Conservation (phyloP, 2,797 vertebrate species). For the Crocodylus rhombifer region DNA sequence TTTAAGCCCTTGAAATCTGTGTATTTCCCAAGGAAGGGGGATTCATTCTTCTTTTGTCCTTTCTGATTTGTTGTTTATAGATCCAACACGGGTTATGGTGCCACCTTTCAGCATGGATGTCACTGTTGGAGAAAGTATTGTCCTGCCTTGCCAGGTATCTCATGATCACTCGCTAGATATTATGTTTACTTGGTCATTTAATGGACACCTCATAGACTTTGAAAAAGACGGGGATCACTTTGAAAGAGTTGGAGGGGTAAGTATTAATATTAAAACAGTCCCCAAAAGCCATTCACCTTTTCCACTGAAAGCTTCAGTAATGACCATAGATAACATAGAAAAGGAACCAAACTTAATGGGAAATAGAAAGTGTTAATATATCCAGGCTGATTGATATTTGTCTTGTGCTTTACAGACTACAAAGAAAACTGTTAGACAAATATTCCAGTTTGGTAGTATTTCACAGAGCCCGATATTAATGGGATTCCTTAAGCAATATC, state of each 20-base stretch:
- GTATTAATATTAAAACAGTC: constrained; percentile 73
- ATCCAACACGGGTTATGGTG: constrained; percentile 92
- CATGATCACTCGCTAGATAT: constrained; percentile 94
- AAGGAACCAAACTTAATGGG: not conserved
- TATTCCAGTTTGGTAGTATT: not conserved
- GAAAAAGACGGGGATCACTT: constrained; percentile 95
- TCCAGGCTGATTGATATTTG: not conserved
- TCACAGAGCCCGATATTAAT: not conserved
- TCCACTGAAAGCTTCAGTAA: not conserved
- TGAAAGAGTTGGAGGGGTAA: constrained; percentile 97
- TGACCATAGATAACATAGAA: accelerated
- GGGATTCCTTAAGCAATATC: not conserved
- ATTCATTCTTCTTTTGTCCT: not conserved
- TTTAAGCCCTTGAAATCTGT: not conserved
- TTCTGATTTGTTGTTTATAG: constrained; percentile 77
- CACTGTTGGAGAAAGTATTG: constrained; percentile 95
- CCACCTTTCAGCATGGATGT: constrained; percentile 92
- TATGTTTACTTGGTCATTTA: constrained; percentile 96
- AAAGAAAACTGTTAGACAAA: not conserved
- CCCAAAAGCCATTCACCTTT: not conserved
- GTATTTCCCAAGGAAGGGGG: not conserved
- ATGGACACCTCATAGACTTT: constrained; percentile 95
- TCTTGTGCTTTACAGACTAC: not conserved
- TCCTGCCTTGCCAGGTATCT: constrained; percentile 94
- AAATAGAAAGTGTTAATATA: not conserved